Base-by-base conservation (phyloP, 2,113 vertebrate species). In the Brachirus orientalis region DNA sequence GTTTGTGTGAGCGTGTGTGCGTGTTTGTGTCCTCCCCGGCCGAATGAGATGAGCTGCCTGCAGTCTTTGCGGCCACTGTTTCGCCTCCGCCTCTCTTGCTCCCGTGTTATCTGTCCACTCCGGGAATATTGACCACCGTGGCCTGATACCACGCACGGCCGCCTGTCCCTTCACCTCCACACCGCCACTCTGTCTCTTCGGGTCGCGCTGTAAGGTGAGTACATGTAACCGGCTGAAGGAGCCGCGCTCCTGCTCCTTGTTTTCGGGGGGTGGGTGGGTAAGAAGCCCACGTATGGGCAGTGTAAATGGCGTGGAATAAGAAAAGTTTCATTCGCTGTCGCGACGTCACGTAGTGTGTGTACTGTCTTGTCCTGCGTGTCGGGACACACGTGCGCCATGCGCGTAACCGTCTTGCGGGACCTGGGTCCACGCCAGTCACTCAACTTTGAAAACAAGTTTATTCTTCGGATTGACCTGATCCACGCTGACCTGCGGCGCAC, bases 21-120 rank as follows among this genome's bases (percentile, higher is more conserved):
- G 46, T 47, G 70, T 69, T 46, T 55, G 47, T 55, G 41, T 84
- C 72, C 71, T 78, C 35, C 77, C 54, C 66, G 65, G 79, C 74
- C 56, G 81, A 84, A 85, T 85, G 86, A 80, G 79, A 89, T 87
- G 87, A 91, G 66, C 85, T 77, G 75, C 66, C 79, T 63, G 86
- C 77, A 85, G 73, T 88, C 79, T 85, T 66, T 54, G 62, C 72
- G 36, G 77, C 75, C 79, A 74, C 72, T 77, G 72, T 68, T 76
- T 80, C 81, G 70, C 52, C 56, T 69, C 44, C 55, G 17, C 62
- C 80, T 72, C 59, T 8, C 33, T 60, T 18, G 44, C 50, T 52
- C 63, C 62, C 7, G 18, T 54, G 55, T 12, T 70, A 1, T 62
- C 53, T 80, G 69, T 88, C 69, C 84, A 67, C 60, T 70, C 63